Base-by-base conservation (phyloP, 2,797 vertebrate species). In the Rhinella marina region DNA sequence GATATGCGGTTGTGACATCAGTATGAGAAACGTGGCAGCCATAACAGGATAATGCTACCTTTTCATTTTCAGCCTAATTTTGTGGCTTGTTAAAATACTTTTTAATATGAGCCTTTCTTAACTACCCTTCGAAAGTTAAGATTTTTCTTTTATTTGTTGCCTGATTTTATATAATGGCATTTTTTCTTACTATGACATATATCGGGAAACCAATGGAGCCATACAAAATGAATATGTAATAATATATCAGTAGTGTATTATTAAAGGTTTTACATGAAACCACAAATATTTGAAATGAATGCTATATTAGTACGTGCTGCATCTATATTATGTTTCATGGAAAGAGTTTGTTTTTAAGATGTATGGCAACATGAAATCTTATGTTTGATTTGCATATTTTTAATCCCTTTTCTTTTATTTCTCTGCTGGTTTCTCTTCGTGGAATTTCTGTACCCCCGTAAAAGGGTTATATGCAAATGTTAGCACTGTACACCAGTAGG, bases 91-190 rank as follows among this genome's bases (percentile, higher is more conserved):
- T 78, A 4, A 76, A 76, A 76, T 76, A 48, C 48, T 48, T 50
- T 76, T 50, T 76, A 68, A 78, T 56, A 48, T 8, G 9, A 57
- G 52, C n/a, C n/a, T 56, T 78, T n/a, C 50, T 7, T 59, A 54
- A 27, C 8, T 21, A 41, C 50, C 25, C 3, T 5, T 32, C 32
- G 32, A 81, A 81, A 61, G 48, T 14, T 11, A 14, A 48, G 14
- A 14, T n/a, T 81, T 81, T 61, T n/a, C 56, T 80, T 81, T 81
- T 80, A 62, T 81, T 32, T 32, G 21, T 57, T 81, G 57, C 62
- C 56, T 62, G 19, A 81, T 81, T 41, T 81, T 7, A 61, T 41
- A 41, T n/a, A 62, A 21, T 62, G 11, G 19, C 7, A 13, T 62
- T 41, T 62, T 23, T 81, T 13, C 32, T 81, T 81, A 81, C 57